Percentiles rank a stretch among this genome's conserved stretches.
Evolutionary conservation across 2,888 invertebrate genomes (phyloP).

Genomic region (Ypsolopha sequella): DNA sequence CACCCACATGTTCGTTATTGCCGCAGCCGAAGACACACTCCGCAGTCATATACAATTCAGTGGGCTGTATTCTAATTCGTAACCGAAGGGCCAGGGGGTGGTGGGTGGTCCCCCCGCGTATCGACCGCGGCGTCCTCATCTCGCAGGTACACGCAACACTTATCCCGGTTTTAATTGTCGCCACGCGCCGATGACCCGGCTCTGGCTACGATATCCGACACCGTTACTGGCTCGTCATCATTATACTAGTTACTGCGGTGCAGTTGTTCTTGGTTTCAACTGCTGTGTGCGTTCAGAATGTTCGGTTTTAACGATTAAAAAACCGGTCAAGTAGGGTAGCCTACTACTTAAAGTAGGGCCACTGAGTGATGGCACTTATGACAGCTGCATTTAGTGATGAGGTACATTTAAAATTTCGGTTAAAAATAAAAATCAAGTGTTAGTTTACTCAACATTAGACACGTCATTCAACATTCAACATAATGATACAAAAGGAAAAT

Average conservation of each 20-base stretch:
- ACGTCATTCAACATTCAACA: no score
- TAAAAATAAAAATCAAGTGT: no score
- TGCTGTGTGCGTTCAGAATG: no score
- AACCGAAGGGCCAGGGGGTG: constrained; percentile 34
- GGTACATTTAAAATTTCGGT: no score
- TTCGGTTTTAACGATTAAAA: no score
- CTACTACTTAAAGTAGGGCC: no score
- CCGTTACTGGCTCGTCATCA: constrained; percentile 17
- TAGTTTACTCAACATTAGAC: no score
- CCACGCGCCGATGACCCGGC: constrained; percentile 58
- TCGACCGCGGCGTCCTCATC: constrained; percentile 66
- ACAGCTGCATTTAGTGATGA: no score
- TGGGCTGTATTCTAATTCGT: constrained; percentile 63
- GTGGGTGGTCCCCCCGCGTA: constrained; percentile 30
- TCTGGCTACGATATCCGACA: constrained; percentile 27
- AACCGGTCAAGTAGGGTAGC: no score
- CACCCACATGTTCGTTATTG: neutral
- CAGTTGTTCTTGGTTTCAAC: neutral
- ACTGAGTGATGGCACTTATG: no score
- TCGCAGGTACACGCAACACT: constrained; percentile 68
- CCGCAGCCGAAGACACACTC: neutral
- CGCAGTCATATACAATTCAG: constrained; percentile 41
- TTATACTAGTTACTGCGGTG: neutral
- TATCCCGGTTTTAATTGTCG: constrained; percentile 69
- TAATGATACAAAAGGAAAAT: no score